Conservation (phyloP, 2,888 invertebrate species). For the Microdon myrmicae region DNA sequence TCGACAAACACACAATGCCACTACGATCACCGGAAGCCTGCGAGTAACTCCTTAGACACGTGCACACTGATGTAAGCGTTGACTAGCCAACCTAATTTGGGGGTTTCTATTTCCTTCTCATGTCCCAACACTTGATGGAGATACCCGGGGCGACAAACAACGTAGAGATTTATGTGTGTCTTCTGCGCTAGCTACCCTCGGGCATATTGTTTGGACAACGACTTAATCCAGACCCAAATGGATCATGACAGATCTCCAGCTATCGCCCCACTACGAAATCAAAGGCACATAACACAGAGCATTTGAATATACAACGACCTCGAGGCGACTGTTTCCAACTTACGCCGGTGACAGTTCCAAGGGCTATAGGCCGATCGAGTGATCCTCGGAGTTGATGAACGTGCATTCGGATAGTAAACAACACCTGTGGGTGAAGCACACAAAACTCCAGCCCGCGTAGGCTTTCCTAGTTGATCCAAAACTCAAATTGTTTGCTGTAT, state of each 20-base stretch:
- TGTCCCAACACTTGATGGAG: slow-evolving; percentile 37
- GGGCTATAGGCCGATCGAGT: slow-evolving; percentile 40
- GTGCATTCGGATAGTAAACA: slow-evolving; percentile 38
- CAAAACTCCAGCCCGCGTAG: slow-evolving; percentile 12
- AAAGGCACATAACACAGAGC: background rate
- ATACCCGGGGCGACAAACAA: slow-evolving; percentile 29
- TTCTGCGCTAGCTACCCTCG: slow-evolving; percentile 1
- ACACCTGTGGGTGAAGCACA: slow-evolving; percentile 27
- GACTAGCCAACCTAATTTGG: slow-evolving; percentile 40
- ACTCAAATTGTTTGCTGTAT: slow-evolving; percentile 25
- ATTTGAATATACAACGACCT: slow-evolving; percentile 27
- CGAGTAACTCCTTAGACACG: background rate
- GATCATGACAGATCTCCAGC: slow-evolving; percentile 40
- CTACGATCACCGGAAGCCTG: slow-evolving; percentile 9
- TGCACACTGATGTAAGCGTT: slow-evolving; percentile 1
- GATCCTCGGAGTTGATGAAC: slow-evolving; percentile 37
- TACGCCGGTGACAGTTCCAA: slow-evolving; percentile 28
- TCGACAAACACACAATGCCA: slow-evolving; percentile 25
- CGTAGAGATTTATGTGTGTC: slow-evolving; percentile 34
- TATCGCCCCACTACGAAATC: slow-evolving; percentile 16
- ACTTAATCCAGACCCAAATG: slow-evolving; percentile 41
- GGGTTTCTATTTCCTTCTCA: slow-evolving; percentile 13
- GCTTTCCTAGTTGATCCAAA: slow-evolving; percentile 33
- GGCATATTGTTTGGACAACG: slow-evolving; percentile 10
- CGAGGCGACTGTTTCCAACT: slow-evolving; percentile 10